Evolutionary conservation across 2,797 vertebrate species (phyloP).

Genomic region (Lacerta bilineata): DNA sequence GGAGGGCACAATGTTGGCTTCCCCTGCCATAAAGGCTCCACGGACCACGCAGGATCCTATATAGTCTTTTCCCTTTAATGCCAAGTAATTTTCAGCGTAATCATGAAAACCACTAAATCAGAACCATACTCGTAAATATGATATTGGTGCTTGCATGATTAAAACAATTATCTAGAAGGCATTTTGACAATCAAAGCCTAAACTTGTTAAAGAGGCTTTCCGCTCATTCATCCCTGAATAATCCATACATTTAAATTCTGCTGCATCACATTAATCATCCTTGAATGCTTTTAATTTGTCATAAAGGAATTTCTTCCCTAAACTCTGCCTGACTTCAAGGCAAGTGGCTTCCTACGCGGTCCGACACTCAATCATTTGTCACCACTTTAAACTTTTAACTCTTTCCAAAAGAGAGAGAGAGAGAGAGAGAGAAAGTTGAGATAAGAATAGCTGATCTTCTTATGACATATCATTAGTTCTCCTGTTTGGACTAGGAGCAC

Average conservation of each 20-base stretch:
- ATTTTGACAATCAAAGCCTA: slow-evolving; percentile 8
- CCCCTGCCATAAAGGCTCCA: background rate
- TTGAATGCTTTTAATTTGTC: slow-evolving; percentile 13
- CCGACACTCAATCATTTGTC: slow-evolving; percentile 12
- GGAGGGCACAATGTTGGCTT: too few species aligned
- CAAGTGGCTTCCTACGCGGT: slow-evolving; percentile 5
- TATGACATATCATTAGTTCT: background rate
- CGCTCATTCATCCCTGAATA: background rate
- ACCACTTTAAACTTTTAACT: slow-evolving; percentile 21
- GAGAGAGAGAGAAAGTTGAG: too few species aligned
- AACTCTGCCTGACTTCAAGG: slow-evolving; percentile 16
- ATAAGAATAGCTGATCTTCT: slow-evolving; percentile 32
- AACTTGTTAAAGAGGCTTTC: slow-evolving; percentile 6
- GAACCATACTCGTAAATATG: background rate
- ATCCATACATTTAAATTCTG: background rate
- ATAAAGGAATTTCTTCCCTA: slow-evolving; percentile 27
- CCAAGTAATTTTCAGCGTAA: background rate
- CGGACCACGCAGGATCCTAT: background rate
- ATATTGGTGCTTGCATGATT: background rate
- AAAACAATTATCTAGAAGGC: background rate
- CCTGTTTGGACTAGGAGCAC: background rate
- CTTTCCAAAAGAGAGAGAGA: background rate
- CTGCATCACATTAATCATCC: background rate
- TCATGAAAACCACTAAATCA: background rate
- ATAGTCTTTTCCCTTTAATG: background rate